These are phyloP conservation scores for Tachina grossa DNA, from an alignment of 2,888 invertebrate genomes.

Conservation along the genomic window DNA sequence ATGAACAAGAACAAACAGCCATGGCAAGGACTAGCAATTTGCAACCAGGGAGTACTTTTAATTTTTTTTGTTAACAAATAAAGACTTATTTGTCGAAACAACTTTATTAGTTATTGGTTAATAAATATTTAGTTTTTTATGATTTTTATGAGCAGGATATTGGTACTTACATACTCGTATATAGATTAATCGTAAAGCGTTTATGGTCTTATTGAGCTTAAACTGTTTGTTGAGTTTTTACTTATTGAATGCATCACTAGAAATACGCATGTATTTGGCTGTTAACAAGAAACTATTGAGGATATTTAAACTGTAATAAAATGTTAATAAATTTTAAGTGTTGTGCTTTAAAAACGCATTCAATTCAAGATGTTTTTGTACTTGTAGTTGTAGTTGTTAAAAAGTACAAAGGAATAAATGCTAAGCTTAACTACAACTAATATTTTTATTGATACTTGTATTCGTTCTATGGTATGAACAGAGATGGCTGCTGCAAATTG, in stretches of 20 bases:
- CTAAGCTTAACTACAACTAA: conserved; percentile 21
- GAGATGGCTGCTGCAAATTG: not conserved
- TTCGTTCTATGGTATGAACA: not conserved
- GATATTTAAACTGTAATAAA: conserved; percentile 4
- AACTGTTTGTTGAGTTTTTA: conserved; percentile 2
- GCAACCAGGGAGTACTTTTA: not conserved
- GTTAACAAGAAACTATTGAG: conserved; percentile 2
- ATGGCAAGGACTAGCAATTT: not conserved
- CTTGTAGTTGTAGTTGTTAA: not conserved
- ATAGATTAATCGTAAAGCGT: conserved; percentile 44
- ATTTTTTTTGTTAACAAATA: not conserved
- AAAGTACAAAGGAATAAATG: not conserved
- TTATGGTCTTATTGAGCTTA: conserved; percentile 24
- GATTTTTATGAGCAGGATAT: conserved; percentile 32
- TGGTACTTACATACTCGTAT: conserved; percentile 57
- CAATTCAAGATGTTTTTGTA: conserved; percentile 5
- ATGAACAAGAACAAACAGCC: not conserved
- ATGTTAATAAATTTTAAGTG: conserved; percentile 66
- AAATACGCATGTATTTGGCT: not conserved
- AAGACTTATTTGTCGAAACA: conserved; percentile 5
- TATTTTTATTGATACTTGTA: conserved; percentile 5
- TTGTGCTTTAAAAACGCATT: conserved; percentile 26
- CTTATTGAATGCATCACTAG: not conserved
- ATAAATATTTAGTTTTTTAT: conserved; percentile 34
- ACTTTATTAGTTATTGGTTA: conserved; percentile 30